Percentiles rank a stretch among this genome's conserved stretches.
These are phyloP conservation scores for Arothron firmamentum DNA, from an alignment of 2,113 vertebrate genomes.

Conservation along the genomic window DNA sequence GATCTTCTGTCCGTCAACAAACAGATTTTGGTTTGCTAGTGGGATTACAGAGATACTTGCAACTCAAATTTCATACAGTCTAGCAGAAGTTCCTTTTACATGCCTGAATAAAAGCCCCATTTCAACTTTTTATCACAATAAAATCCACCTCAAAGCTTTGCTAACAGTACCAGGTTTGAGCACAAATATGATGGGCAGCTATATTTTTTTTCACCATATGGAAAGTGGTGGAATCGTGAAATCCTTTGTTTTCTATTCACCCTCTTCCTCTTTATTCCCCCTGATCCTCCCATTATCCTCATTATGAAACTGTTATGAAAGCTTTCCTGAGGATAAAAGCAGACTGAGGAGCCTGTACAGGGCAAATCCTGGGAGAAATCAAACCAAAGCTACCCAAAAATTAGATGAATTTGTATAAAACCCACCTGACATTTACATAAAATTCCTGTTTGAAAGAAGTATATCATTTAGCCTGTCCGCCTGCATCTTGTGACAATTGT, in stretches of 20 bases:
- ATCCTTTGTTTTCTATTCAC: conserved; percentile 14
- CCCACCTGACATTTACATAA: too few relatives aligned
- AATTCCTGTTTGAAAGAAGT: too few relatives aligned
- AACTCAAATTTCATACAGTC: too few relatives aligned
- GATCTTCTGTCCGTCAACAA: too few relatives aligned
- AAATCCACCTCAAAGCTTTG: too few relatives aligned
- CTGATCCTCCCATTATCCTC: conserved; percentile 34
- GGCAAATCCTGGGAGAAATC: background rate
- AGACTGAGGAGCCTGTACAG: background rate
- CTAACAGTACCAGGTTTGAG: background rate
- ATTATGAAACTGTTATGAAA: conserved; percentile 26
- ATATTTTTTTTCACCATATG: conserved; percentile 18
- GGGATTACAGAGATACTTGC: too few relatives aligned
- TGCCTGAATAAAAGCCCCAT: too few relatives aligned
- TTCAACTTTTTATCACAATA: too few relatives aligned
- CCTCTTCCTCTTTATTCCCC: conserved; percentile 15
- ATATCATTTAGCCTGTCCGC: conserved; percentile 23
- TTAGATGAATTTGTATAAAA: background rate
- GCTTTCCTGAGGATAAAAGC: conserved; percentile 11
- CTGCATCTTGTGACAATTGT: conserved; percentile 40
- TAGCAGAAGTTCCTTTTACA: too few relatives aligned
- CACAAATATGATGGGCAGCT: background rate
- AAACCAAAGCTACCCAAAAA: background rate
- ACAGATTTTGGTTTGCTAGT: too few relatives aligned
- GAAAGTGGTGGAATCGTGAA: conserved; percentile 19